phyloP scores from a whole-genome alignment of 2,888 invertebrate species.

The Prosopocoilus inquinatus region DNA sequence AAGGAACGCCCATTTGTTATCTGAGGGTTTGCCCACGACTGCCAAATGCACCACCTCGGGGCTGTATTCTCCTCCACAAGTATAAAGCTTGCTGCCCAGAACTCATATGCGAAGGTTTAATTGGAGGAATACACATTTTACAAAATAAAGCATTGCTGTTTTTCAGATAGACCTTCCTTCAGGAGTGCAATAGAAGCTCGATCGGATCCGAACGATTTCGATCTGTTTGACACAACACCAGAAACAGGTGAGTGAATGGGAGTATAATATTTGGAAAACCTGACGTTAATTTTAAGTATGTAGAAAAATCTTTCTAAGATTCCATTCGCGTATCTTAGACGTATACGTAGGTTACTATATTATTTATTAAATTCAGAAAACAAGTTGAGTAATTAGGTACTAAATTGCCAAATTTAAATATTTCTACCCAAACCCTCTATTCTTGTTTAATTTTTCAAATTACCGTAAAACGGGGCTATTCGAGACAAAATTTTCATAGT shows the following conservation, averaged over 20 bases:
- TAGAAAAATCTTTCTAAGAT: no score
- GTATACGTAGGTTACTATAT: no score
- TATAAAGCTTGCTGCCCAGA: constrained; percentile 74
- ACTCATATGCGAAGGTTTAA: constrained; percentile 68
- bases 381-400: no score
- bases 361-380: no score
- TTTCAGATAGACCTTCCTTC: constrained; percentile 11
- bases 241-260: background rate
- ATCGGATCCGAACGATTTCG: constrained; percentile 16
- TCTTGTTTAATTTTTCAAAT: no score
- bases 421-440: no score
- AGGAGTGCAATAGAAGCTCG: constrained; percentile 9
- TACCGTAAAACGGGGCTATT: no score
- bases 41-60: constrained; percentile 71
- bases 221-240: constrained; percentile 8
- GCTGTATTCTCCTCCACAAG: constrained; percentile 69
- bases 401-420: no score
- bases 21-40: constrained; percentile 73
- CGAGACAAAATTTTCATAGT: no score
- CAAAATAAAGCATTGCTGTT: background rate
- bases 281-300: no score
- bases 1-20: constrained; percentile 72
- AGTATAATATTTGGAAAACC: background rate
- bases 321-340: no score
- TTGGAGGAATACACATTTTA: background rate